These are phyloP conservation scores for Petrocephalus sullivani DNA, from an alignment of 2,797 vertebrate genomes.

Conservation along the genomic window DNA sequence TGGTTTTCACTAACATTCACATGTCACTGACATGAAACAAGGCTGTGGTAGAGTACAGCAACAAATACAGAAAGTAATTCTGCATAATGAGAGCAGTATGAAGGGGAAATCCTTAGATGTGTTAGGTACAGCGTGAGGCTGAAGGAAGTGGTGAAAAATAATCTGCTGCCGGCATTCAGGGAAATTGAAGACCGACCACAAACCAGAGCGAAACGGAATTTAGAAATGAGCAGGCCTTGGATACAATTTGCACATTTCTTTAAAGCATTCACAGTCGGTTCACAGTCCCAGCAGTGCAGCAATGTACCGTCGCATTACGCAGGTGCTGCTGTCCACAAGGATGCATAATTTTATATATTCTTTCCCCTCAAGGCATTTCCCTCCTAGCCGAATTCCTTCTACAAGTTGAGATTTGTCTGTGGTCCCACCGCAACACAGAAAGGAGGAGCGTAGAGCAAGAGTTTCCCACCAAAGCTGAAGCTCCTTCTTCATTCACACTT, in stretches of 20 bases:
- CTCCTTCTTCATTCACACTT: not conserved
- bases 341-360: not conserved
- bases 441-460: not conserved
- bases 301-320: not conserved
- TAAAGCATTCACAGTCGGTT: not conserved
- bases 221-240: not conserved
- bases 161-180: not conserved
- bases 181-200: not conserved
- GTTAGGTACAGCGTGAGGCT: not conserved
- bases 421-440: not conserved
- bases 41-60: not conserved
- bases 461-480: not conserved
- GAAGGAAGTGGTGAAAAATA: not conserved
- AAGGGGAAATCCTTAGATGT: not conserved
- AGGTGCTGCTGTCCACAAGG: not conserved
- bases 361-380: not conserved
- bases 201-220: not conserved
- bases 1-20: not conserved
- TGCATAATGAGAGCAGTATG: not conserved
- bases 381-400: too few species aligned
- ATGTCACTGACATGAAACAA: not conserved
- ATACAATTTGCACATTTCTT: not conserved
- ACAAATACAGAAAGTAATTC: not conserved
- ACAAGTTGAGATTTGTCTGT: not conserved
- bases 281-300: not conserved